Evolutionary conservation across 2,888 invertebrate genomes (phyloP).

Genomic region (Drosophila niveifrons): DNA sequence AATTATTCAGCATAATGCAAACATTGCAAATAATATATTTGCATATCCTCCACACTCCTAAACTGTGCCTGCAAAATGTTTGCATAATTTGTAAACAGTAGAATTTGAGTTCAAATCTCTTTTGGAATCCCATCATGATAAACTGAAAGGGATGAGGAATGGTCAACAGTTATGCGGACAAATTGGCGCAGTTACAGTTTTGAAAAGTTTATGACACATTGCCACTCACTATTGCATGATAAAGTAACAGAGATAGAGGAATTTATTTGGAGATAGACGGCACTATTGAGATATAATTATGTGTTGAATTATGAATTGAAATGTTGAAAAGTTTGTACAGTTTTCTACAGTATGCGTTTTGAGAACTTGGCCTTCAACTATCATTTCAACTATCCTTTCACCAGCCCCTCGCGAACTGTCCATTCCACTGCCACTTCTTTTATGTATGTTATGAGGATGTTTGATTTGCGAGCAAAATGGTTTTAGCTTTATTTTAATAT

Average conservation of each 20-base stretch:
- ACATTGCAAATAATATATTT: slow-evolving; percentile 60
- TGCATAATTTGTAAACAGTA: slow-evolving; percentile 69
- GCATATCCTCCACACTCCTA: slow-evolving; percentile 42
- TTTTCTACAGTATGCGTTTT: slow-evolving; percentile 49
- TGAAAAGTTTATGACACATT: slow-evolving; percentile 74
- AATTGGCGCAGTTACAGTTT: slow-evolving; percentile 75
- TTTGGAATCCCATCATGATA: slow-evolving; percentile 52
- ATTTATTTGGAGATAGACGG: slow-evolving; percentile 20
- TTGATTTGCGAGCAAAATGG: slow-evolving; percentile 18
- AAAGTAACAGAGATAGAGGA: slow-evolving; percentile 5
- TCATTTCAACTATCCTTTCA: slow-evolving; percentile 44
- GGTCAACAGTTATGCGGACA: slow-evolving; percentile 61
- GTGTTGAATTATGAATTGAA: slow-evolving; percentile 78
- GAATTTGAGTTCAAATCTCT: slow-evolving; percentile 74
- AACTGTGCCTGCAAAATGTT: slow-evolving; percentile 64
- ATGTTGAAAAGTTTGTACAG: slow-evolving; percentile 72
- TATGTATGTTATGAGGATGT: slow-evolving; percentile 16
- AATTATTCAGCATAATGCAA: slow-evolving; percentile 76
- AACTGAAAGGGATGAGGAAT: slow-evolving; percentile 6
- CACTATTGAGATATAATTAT: slow-evolving; percentile 64
- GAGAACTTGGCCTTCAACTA: slow-evolving; percentile 57
- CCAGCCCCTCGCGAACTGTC: slow-evolving; percentile 26
- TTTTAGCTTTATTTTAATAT: slow-evolving; percentile 60
- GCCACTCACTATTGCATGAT: slow-evolving; percentile 35
- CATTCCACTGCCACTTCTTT: slow-evolving; percentile 59